phyloP scores from a whole-genome alignment of 2,113 vertebrate species.

The Eclectus roratus region DNA sequence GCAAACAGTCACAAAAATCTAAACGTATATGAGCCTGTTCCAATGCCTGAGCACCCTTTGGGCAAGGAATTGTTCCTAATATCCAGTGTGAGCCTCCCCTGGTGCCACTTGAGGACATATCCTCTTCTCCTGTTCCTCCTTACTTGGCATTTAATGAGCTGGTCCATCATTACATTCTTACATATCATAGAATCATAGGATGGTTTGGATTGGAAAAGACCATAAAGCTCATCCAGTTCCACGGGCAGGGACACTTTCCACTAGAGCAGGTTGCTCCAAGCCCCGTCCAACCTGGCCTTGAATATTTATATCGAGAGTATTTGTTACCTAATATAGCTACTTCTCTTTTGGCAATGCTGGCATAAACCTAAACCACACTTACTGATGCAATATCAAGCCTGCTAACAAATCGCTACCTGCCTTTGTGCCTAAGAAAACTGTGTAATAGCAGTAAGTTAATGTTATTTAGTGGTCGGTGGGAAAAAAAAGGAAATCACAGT shows the following conservation, averaged over 20 bases:
- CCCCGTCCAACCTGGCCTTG: neutral
- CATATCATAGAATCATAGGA: neutral
- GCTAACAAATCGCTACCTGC: neutral
- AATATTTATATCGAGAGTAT: neutral
- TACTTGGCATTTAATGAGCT: neutral
- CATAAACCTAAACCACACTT: neutral
- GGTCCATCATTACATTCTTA: neutral
- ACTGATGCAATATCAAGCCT: neutral
- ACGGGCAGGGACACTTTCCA: neutral
- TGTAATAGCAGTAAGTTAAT: neutral
- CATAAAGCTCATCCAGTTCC: neutral
- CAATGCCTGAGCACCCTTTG: neutral
- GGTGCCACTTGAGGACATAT: neutral
- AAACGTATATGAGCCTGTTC: fast-evolving
- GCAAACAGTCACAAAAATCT: neutral
- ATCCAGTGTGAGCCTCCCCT: neutral
- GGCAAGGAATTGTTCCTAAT: neutral
- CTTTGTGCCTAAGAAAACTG: neutral
- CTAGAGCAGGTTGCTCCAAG: neutral
- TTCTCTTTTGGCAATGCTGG: neutral
- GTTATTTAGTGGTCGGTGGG: neutral
- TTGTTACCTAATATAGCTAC: neutral
- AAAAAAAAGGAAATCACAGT: neutral
- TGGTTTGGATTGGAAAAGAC: neutral
- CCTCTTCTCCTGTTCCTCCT: neutral